Base-by-base conservation (phyloP, 2,888 invertebrate genomes). In the Polymixis lichenea region DNA sequence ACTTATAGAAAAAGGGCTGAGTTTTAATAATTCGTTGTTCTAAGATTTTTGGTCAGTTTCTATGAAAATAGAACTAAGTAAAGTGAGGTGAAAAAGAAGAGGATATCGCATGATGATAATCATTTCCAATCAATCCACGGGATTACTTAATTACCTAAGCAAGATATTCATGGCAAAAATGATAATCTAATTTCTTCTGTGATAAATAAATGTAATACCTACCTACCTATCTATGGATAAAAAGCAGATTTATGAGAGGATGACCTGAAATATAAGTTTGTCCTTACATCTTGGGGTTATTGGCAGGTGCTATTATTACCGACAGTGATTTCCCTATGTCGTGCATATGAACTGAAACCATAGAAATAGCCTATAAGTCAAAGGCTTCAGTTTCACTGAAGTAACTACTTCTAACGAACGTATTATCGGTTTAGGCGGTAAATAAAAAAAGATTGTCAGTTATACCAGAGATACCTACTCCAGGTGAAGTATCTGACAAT, bases 331-430 rank as follows among this genome's bases (percentile, higher is more conserved):
- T 49, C 9, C 58, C 38, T 62, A 55, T 51, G 69, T 64, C 17
- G 56, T 56, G 51, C 70, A 60, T 58, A 65, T 55, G 72, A 51
- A 75, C 72, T 75, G 83, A 84, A 84, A 62, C 84, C 86, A 53
- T 86, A 83, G 69, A 72, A 73, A 72, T 64, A 75, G 49, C 46
- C 38, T 60, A 1, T 19, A 49, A 17, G 53, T 43, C 65, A 19
- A 56, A 68, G 49, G 67, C 68, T 68, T 56, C 51, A 46, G 51
- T 43, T 49, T 28, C 49, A n/a, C 8, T 65, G 38, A 32, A 28
- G 38, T 74, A 43, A 60, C 49, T 49, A 64, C n/a, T 32, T n/a
- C n/a, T n/a, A 67, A 58, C 17, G 32, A 58, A 11, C 32, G 25
- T 32, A 25, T 46, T 53, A 28, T 17, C 22, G 28, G 25, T 46